Percentiles rank a stretch among this genome's conserved stretches.
Evolutionary conservation across 1,140 invertebrate genomes (phyloP).

Genomic region (Caenorhabditis briggsae): DNA sequence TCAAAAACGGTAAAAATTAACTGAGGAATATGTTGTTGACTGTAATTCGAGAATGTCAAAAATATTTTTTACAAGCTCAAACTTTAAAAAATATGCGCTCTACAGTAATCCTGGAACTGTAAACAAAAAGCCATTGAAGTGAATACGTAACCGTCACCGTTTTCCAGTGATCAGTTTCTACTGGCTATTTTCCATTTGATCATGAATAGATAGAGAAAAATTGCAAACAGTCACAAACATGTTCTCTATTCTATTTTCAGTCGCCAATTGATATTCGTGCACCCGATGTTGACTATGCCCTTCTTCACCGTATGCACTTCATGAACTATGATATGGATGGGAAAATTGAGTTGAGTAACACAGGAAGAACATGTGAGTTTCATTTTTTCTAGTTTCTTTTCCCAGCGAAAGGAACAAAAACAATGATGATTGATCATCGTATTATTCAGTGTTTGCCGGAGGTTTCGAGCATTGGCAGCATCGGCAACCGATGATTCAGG

Average conservation of each 20-base stretch:
- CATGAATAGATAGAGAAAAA: background rate
- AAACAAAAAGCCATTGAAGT: background rate
- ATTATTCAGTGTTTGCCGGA: conserved; percentile 70
- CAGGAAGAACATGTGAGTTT: conserved; percentile 72
- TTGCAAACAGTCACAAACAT: background rate
- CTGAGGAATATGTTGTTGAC: no score
- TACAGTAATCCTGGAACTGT: background rate
- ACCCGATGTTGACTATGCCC: conserved; percentile 72
- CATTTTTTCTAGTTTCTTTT: background rate
- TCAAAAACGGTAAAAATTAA: no score
- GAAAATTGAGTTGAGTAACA: conserved; percentile 70
- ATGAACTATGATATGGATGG: conserved; percentile 74
- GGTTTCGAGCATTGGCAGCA: conserved; percentile 75
- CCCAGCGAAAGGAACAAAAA: conserved; percentile 38
- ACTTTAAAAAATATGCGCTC: no score
- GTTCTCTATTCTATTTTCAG: conserved; percentile 61
- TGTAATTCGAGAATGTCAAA: no score
- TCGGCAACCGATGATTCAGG: conserved; percentile 78
- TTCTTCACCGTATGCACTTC: conserved; percentile 72
- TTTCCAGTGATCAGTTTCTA: background rate
- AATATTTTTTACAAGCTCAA: no score
- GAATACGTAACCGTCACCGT: background rate
- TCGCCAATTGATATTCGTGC: conserved; percentile 76
- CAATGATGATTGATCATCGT: conserved; percentile 39
- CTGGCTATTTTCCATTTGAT: conserved; percentile 8